A percentile compares a stretch with the other conserved stretches of the same genome.
Conservation (phyloP, 2,888 invertebrate genomes). For the Cephus sareptanus region DNA sequence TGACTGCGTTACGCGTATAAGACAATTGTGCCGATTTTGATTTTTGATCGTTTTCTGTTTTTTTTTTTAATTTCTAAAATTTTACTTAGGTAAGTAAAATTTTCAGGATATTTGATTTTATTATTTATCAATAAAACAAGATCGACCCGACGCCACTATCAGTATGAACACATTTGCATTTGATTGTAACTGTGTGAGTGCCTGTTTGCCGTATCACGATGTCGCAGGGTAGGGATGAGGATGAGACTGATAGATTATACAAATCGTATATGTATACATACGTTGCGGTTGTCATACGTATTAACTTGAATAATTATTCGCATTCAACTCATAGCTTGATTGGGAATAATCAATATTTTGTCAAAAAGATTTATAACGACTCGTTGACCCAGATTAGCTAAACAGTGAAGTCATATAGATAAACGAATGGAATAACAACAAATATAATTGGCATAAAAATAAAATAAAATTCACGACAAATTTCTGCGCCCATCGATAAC, state of each 20-base stretch:
- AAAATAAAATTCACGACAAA: background rate
- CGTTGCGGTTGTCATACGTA: background rate
- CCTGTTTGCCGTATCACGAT: background rate
- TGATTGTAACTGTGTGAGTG: constrained; percentile 27
- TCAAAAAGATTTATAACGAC: background rate
- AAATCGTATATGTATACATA: background rate
- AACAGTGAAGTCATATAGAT: background rate
- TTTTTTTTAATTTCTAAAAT: background rate
- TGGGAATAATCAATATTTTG: background rate
- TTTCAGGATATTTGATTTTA: background rate
- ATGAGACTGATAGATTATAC: background rate
- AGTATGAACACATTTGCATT: constrained; percentile 34
- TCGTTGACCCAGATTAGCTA: background rate
- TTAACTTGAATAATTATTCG: background rate
- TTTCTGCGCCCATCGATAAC: background rate
- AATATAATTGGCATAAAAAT: background rate
- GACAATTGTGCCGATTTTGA: background rate
- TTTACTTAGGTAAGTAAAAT: no score
- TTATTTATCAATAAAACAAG: background rate
- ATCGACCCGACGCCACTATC: background rate
- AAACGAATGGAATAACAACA: background rate
- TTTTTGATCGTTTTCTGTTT: background rate
- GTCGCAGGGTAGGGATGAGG: background rate
- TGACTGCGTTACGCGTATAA: background rate
- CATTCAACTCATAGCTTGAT: background rate